A percentile compares a stretch with the other conserved stretches of the same genome.
These are phyloP conservation scores for Ormyrus pomaceus DNA, from an alignment of 2,888 invertebrate genomes.

Conservation along the genomic window DNA sequence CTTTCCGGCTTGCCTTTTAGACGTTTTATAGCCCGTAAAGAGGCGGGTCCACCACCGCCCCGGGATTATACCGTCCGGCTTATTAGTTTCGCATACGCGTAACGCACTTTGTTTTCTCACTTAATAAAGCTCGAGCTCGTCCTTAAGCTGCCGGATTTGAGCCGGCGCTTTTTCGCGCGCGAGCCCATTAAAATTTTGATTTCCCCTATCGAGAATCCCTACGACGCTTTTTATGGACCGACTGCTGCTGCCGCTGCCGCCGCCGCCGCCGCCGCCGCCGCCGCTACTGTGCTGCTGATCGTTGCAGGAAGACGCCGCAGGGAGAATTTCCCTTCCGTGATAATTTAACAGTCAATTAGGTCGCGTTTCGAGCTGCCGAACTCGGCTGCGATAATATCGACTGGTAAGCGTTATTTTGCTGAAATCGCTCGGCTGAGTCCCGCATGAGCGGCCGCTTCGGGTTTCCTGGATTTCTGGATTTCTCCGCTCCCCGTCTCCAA, in stretches of 20 bases:
- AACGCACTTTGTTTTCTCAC: constrained; percentile 57
- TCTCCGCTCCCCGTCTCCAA: constrained; percentile 59
- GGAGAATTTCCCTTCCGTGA: constrained; percentile 63
- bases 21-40: constrained; percentile 73
- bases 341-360: constrained; percentile 75
- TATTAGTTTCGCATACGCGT: constrained; percentile 65
- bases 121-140: constrained; percentile 53
- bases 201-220: constrained; percentile 21
- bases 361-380: constrained; percentile 66
- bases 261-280: not conserved
- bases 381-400: constrained; percentile 68
- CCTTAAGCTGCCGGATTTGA: constrained; percentile 35
- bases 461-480: constrained; percentile 60
- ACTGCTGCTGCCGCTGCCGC: not conserved
- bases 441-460: constrained; percentile 54
- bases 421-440: constrained; percentile 67
- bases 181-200: constrained; percentile 48
- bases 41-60: constrained; percentile 50
- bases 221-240: constrained; percentile 21
- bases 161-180: constrained; percentile 2
- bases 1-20: constrained; percentile 69
- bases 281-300: not conserved
- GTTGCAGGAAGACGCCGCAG: not conserved
- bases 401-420: constrained; percentile 73
- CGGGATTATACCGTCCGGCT: constrained; percentile 64